phyloP scores from a whole-genome alignment of 2,888 invertebrate genomes.

The Ashinkailepas kermadecensis region DNA sequence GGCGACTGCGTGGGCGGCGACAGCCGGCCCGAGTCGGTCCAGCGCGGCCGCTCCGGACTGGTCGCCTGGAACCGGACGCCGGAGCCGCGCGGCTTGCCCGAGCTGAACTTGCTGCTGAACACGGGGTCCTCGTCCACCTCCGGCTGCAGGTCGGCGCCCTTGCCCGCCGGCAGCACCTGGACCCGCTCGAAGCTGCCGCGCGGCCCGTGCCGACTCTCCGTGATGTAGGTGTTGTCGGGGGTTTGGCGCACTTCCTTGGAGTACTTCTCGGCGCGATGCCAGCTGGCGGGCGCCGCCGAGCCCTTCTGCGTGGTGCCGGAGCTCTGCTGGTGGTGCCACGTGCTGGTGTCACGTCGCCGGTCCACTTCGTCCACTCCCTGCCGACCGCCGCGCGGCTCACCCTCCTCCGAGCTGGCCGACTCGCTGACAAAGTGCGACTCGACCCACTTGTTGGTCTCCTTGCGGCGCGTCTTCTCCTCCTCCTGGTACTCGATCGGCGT shows the following conservation, averaged over 20 bases:
- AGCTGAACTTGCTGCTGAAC: conserved; percentile 19
- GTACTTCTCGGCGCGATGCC: neutral
- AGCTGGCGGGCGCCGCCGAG: neutral
- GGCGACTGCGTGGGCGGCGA: conserved; percentile 21
- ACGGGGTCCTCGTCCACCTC: neutral
- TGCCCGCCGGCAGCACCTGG: neutral
- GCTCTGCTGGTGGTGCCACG: neutral
- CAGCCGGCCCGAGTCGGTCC: neutral
- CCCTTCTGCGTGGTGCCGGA: neutral
- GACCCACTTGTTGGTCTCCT: conserved; percentile 84
- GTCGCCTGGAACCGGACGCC: neutral
- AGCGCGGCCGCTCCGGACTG: neutral
- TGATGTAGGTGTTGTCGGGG: neutral
- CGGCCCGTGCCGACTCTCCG: neutral
- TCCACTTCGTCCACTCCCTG: neutral
- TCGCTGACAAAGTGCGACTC: conserved; percentile 72
- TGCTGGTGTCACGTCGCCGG: neutral
- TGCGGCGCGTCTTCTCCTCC: conserved; percentile 80
- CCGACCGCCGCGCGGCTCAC: neutral
- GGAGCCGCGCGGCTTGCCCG: neutral
- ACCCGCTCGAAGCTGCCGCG: neutral
- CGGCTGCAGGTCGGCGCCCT: neutral
- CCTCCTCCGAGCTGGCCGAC: conserved; percentile 68
- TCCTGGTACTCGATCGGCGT: conserved; percentile 65
- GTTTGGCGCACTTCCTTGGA: neutral